A percentile compares a stretch with the other conserved stretches of the same genome.
Evolutionary conservation across 2,113 vertebrate species (phyloP).

Genomic region (Marcusenius ussheri): DNA sequence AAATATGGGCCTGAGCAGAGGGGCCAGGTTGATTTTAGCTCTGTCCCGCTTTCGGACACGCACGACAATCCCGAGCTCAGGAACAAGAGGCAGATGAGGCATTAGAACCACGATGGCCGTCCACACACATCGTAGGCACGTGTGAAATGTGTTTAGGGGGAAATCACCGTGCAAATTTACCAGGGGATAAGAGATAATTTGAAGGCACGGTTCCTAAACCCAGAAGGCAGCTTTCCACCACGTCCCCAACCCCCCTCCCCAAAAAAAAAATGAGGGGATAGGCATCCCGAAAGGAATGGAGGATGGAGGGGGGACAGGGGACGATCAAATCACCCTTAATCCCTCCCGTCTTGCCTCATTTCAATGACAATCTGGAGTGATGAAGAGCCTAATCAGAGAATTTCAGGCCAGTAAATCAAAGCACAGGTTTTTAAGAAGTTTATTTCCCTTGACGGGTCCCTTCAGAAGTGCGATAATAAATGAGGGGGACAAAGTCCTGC

Average conservation of each 20-base stretch:
- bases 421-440: conserved; percentile 30
- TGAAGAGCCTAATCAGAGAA: conserved; percentile 42
- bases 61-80: neutral
- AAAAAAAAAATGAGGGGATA: conserved; percentile 20
- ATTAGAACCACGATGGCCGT: neutral
- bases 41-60: neutral
- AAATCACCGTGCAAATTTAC: conserved; percentile 26
- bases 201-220: conserved; percentile 9
- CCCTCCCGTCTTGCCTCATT: conserved; percentile 34
- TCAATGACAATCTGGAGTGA: conserved; percentile 40
- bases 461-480: conserved; percentile 36
- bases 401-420: conserved; percentile 37
- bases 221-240: conserved; percentile 19
- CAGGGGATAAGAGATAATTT: conserved; percentile 25
- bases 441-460: conserved; percentile 40
- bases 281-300: conserved; percentile 9
- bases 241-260: neutral
- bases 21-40: too few relatives aligned
- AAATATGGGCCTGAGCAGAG: neutral
- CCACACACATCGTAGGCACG: neutral
- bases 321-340: conserved; percentile 32
- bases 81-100: neutral
- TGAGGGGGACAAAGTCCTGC: conserved; percentile 29
- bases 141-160: conserved; percentile 16
- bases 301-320: neutral